These are phyloP conservation scores for Drosophila funebris DNA, from an alignment of 1,140 invertebrate genomes.

Conservation along the genomic window DNA sequence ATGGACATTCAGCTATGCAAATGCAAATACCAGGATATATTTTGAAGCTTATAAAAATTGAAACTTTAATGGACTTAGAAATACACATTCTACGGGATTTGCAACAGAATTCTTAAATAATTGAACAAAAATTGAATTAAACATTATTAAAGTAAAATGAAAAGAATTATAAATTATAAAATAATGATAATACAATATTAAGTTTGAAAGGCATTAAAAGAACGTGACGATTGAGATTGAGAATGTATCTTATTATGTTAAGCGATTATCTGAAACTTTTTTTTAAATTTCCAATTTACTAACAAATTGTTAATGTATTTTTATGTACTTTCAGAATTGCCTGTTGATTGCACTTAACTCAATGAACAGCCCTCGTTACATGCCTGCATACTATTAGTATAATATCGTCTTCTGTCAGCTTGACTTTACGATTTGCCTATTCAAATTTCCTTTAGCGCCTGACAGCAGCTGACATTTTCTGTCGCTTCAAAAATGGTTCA, in stretches of 20 bases:
- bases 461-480: constrained; percentile 49
- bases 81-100: constrained; percentile 21
- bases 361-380: constrained; percentile 19
- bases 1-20: constrained; percentile 26
- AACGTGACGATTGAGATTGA: too few relatives aligned
- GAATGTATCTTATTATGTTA: too few relatives aligned
- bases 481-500: constrained; percentile 39
- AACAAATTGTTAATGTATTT: background rate
- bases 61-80: constrained; percentile 20
- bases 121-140: background rate
- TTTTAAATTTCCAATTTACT: background rate
- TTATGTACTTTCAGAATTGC: background rate
- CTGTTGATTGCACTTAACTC: background rate
- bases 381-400: constrained; percentile 18
- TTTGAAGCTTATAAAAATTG: constrained; percentile 18
- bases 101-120: background rate
- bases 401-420: constrained; percentile 42
- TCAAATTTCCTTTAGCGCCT: constrained; percentile 44
- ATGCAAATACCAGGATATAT: constrained; percentile 22
- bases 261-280: too few relatives aligned
- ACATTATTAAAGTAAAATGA: background rate
- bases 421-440: constrained; percentile 49
- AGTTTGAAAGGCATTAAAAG: too few relatives aligned
- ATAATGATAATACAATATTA: background rate
- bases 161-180: background rate